Conservation (phyloP, 2,888 invertebrate genomes). For the Liodrosophila aerea region DNA sequence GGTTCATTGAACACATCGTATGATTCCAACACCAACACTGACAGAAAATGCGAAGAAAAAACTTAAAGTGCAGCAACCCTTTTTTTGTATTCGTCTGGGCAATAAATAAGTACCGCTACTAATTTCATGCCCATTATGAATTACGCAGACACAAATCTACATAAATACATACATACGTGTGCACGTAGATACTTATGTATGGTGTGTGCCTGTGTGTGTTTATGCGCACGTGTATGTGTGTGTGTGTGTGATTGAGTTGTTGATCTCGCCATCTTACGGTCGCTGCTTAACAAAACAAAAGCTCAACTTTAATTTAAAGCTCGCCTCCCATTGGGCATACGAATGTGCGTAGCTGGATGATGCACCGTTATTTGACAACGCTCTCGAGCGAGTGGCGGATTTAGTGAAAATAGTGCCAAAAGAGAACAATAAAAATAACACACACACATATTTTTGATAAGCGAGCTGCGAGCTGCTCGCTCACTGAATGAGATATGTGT, state of each 20-base stretch:
- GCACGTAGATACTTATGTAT: too few species aligned
- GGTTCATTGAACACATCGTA: slow-evolving; percentile 26
- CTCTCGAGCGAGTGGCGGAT: slow-evolving; percentile 5
- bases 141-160: slow-evolving; percentile 18
- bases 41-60: slow-evolving; percentile 8
- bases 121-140: slow-evolving; percentile 43
- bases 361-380: slow-evolving; percentile 39
- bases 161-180: not conserved
- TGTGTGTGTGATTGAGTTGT: slow-evolving; percentile 43
- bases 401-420: slow-evolving; percentile 42
- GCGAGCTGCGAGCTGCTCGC: slow-evolving; percentile 32
- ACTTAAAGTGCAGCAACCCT: slow-evolving; percentile 46
- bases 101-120: slow-evolving; percentile 44
- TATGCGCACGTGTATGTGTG: slow-evolving; percentile 15
- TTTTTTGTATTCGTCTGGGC: slow-evolving; percentile 39
- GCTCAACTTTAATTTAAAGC: slow-evolving; percentile 22
- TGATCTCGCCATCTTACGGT: slow-evolving; percentile 18
- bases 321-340: slow-evolving; percentile 26
- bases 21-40: slow-evolving; percentile 24
- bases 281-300: slow-evolving; percentile 26
- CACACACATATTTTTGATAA: slow-evolving; percentile 47
- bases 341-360: slow-evolving; percentile 30
- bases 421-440: slow-evolving; percentile 38
- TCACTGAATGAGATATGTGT: slow-evolving; percentile 44
- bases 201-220: not conserved